A percentile compares a stretch with the other conserved stretches of the same genome.
phyloP scores from a whole-genome alignment of 2,888 invertebrate genomes.

The Synanthedon formicaeformis region DNA sequence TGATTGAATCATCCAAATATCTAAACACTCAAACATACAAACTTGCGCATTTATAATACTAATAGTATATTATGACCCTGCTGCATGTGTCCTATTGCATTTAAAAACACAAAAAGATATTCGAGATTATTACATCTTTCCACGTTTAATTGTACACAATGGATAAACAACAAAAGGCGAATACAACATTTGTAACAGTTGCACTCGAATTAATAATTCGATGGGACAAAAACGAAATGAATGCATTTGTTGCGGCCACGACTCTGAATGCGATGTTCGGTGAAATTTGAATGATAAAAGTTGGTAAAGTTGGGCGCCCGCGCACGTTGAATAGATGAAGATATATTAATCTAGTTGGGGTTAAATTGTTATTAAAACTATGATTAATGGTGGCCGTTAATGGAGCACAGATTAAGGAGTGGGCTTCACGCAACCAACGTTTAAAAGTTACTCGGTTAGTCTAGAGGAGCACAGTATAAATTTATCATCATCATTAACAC shows the following conservation, averaged over 20 bases:
- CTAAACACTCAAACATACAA: too few species aligned
- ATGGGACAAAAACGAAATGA: constrained; percentile 26
- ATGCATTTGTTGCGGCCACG: constrained; percentile 49
- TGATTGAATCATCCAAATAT: too few species aligned
- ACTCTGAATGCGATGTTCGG: constrained; percentile 38
- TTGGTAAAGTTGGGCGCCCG: constrained; percentile 31
- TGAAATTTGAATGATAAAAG: constrained; percentile 64
- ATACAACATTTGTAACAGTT: constrained; percentile 55
- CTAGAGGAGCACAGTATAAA: constrained; percentile 46
- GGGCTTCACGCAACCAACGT: constrained; percentile 50
- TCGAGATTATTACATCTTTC: constrained; percentile 67
- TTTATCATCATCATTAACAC: constrained; percentile 61
- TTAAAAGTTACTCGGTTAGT: constrained; percentile 49
- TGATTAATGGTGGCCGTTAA: constrained; percentile 64
- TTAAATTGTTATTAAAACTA: constrained; percentile 71
- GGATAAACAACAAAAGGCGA: constrained; percentile 57
- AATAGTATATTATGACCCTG: too few species aligned
- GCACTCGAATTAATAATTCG: constrained; percentile 45
- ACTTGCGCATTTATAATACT: too few species aligned
- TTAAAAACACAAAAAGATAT: constrained; percentile 60
- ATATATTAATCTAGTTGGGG: constrained; percentile 69
- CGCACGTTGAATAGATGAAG: constrained; percentile 59
- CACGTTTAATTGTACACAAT: constrained; percentile 67
- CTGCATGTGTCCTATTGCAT: constrained; percentile 7
- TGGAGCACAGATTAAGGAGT: constrained; percentile 64